Evolutionary conservation across 1,140 invertebrate species (phyloP).

Genomic region (Psix sp.): DNA sequence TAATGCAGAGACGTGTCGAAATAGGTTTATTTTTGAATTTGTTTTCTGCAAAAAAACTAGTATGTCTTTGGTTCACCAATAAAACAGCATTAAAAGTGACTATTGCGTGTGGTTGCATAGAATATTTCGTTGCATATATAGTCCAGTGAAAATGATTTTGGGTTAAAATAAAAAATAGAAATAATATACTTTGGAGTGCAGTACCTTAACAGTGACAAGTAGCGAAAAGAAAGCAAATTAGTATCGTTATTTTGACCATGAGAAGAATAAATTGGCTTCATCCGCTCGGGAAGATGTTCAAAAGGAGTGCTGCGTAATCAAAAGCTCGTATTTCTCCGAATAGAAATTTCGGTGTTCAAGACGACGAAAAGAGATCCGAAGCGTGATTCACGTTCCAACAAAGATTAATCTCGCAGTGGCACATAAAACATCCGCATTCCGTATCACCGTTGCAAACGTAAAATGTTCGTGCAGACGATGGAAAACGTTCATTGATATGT

Average conservation of each 20-base stretch:
- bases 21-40: too few relatives aligned
- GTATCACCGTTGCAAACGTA: slow-evolving; percentile 22
- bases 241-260: slow-evolving; percentile 58
- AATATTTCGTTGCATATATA: too few relatives aligned
- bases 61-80: too few relatives aligned
- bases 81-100: too few relatives aligned
- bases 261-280: slow-evolving; percentile 56
- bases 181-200: slow-evolving; percentile 1
- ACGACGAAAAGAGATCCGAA: slow-evolving; percentile 33
- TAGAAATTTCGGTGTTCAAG: slow-evolving; percentile 40
- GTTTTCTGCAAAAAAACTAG: too few relatives aligned
- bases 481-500: slow-evolving; percentile 49
- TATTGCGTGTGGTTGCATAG: too few relatives aligned
- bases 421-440: slow-evolving; percentile 54
- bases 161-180: neutral
- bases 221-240: slow-evolving; percentile 49
- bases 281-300: slow-evolving; percentile 53
- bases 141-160: too few relatives aligned
- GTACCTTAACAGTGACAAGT: slow-evolving; percentile 22
- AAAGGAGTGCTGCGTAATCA: slow-evolving; percentile 55
- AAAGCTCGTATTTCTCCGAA: slow-evolving; percentile 55
- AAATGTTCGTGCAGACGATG: slow-evolving; percentile 37
- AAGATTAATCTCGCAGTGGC: slow-evolving; percentile 43
- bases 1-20: too few relatives aligned
- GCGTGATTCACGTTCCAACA: slow-evolving; percentile 39